Percentiles rank a stretch among this genome's conserved stretches.
These are phyloP conservation scores for Sinodicranocentrus sp. DNA, from an alignment of 2,888 invertebrate genomes.

Conservation along the genomic window DNA sequence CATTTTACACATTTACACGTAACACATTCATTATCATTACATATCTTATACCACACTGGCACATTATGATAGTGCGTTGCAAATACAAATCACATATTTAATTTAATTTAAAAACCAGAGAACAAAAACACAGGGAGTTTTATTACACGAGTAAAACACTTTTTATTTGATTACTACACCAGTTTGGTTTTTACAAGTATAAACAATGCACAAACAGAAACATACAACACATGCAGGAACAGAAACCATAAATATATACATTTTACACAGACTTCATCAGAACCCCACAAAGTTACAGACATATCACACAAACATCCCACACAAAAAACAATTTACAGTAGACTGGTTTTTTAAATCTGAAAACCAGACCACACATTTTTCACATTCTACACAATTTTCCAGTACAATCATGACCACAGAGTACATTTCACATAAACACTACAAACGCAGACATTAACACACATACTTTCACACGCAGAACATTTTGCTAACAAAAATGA, in stretches of 20 bases:
- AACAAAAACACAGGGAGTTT: too few species aligned
- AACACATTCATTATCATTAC: slow-evolving; percentile 2
- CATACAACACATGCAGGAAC: slow-evolving; percentile 14
- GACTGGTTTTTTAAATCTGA: not conserved
- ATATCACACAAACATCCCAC: not conserved
- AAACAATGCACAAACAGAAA: not conserved
- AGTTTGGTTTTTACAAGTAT: not conserved
- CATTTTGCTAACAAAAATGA: not conserved
- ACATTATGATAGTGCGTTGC: too few species aligned
- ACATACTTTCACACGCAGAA: not conserved
- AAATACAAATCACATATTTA: too few species aligned
- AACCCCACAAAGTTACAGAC: not conserved
- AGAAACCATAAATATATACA: not conserved
- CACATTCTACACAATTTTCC: not conserved
- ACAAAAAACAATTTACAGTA: not conserved
- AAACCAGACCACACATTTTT: not conserved
- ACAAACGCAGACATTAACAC: slow-evolving; percentile 4
- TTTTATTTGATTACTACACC: not conserved
- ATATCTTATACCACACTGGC: not conserved
- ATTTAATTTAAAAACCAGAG: too few species aligned
- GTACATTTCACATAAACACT: slow-evolving; percentile 8
- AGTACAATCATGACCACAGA: not conserved
- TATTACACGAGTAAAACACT: not conserved
- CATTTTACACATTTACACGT: slow-evolving; percentile 3
- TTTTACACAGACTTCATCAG: not conserved